These are phyloP conservation scores for Actenoides lindsayi DNA, from an alignment of 2,113 vertebrate genomes.

Conservation along the genomic window DNA sequence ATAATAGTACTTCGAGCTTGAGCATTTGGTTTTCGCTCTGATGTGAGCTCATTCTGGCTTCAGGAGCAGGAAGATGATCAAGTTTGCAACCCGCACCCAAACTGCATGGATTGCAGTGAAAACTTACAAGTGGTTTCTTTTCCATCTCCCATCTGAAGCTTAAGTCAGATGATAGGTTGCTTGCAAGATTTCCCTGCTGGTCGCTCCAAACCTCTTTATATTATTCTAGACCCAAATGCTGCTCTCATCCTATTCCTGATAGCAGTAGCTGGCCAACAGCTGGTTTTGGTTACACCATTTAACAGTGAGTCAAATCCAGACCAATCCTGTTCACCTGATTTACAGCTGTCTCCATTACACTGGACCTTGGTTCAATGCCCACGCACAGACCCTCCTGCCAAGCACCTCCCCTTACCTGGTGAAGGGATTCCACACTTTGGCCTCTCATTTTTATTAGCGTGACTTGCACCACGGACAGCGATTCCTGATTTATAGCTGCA, in stretches of 20 bases:
- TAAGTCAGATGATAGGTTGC: neutral
- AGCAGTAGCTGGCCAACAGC: neutral
- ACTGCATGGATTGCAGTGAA: neutral
- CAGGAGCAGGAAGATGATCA: neutral
- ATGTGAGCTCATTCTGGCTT: slow-evolving; percentile 2
- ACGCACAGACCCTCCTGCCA: neutral
- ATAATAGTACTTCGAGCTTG: neutral
- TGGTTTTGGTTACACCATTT: neutral
- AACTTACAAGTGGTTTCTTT: neutral
- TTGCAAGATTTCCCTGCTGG: neutral
- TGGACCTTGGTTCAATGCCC: neutral
- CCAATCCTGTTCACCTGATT: neutral
- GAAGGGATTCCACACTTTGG: slow-evolving; percentile 63
- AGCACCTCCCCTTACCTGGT: slow-evolving; percentile 72
- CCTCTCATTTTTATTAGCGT: slow-evolving; percentile 46
- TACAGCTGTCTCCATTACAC: neutral
- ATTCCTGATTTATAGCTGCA: slow-evolving; percentile 64
- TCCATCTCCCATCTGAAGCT: neutral
- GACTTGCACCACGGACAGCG: slow-evolving; percentile 38
- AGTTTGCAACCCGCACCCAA: neutral
- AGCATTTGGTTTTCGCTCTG: slow-evolving; percentile 8
- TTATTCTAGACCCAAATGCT: neutral
- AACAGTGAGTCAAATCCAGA: neutral
- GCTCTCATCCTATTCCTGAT: neutral
- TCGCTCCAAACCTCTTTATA: neutral